A percentile compares a stretch with the other conserved stretches of the same genome.
Evolutionary conservation across 1,140 invertebrate species (phyloP).

Genomic region (Zelostemma sp.): DNA sequence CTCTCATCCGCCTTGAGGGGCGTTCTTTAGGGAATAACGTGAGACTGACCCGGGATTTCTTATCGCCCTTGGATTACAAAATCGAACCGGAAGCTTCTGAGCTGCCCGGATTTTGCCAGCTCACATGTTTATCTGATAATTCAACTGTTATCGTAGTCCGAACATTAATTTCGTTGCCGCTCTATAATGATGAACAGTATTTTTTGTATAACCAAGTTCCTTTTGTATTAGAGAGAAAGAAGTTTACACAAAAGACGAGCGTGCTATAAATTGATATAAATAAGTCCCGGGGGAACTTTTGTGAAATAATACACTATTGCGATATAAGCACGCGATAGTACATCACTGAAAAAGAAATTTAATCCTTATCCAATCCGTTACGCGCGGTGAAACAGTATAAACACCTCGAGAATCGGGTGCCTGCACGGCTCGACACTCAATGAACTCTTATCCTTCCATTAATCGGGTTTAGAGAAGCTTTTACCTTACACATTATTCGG

Average conservation of each 20-base stretch:
- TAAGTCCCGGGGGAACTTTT: constrained; percentile 1
- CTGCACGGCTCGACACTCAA: constrained; percentile 22
- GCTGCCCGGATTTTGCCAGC: no score
- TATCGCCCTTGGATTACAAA: not conserved
- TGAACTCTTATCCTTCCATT: constrained; percentile 44
- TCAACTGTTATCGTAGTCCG: not conserved
- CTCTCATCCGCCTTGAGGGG: not conserved
- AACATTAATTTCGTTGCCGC: not conserved
- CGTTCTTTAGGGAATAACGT: not conserved
- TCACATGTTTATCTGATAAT: constrained; percentile 5
- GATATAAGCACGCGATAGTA: constrained; percentile 15
- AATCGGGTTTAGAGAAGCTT: constrained; percentile 37
- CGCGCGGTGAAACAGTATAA: constrained; percentile 41
- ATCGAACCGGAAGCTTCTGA: not conserved
- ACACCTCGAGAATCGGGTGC: constrained; percentile 28
- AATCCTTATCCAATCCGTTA: constrained; percentile 43
- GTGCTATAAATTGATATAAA: constrained; percentile 8
- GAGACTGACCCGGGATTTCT: not conserved
- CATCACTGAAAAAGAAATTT: constrained; percentile 28
- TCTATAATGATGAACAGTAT: constrained; percentile 8
- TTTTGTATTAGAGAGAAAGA: no score
- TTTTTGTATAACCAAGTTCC: not conserved
- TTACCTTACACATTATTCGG: constrained; percentile 19
- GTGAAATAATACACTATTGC: not conserved
- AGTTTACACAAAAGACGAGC: no score